A percentile compares a stretch with the other conserved stretches of the same genome.
phyloP scores from a whole-genome alignment of 2,888 invertebrate species.

The Netelia virgata region DNA sequence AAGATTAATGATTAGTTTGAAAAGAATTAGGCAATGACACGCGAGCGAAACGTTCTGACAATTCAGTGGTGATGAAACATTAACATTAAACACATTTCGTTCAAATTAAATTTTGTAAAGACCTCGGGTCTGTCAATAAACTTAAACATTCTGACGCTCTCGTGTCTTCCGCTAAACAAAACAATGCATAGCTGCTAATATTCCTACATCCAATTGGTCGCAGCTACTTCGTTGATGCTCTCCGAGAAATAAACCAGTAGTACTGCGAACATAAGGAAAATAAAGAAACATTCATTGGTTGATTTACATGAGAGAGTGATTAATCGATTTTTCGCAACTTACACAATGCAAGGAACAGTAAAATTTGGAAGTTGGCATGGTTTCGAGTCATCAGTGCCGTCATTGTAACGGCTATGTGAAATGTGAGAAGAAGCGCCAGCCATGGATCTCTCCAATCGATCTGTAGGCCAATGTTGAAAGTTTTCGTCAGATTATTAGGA shows the following conservation, averaged over 20 bases:
- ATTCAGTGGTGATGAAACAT: not conserved
- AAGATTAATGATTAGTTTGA: not conserved
- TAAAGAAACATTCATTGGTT: not conserved
- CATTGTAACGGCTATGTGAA: conserved; percentile 92
- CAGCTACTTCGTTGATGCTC: conserved; percentile 95
- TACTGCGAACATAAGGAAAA: conserved; percentile 86
- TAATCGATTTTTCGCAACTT: conserved; percentile 85
- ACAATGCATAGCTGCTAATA: not conserved
- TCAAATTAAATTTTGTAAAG: not conserved
- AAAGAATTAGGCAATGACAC: not conserved
- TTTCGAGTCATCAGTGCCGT: conserved; percentile 93
- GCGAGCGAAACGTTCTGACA: not conserved
- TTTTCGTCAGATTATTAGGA: not conserved
- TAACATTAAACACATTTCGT: not conserved
- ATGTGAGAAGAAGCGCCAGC: conserved; percentile 91
- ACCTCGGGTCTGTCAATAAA: not conserved
- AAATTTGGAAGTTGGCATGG: conserved; percentile 94
- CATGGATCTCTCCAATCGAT: conserved; percentile 97
- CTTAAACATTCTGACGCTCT: not conserved
- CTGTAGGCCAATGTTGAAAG: conserved; percentile 85
- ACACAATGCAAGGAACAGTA: conserved; percentile 93
- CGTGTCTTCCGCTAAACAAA: not conserved
- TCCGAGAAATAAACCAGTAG: conserved; percentile 95
- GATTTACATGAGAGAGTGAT: conserved; percentile 1
- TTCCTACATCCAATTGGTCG: conserved; percentile 91